A percentile compares a stretch with the other conserved stretches of the same genome.
These are phyloP conservation scores for Meliscaeva auricollis DNA, from an alignment of 2,888 invertebrate species.

Conservation along the genomic window DNA sequence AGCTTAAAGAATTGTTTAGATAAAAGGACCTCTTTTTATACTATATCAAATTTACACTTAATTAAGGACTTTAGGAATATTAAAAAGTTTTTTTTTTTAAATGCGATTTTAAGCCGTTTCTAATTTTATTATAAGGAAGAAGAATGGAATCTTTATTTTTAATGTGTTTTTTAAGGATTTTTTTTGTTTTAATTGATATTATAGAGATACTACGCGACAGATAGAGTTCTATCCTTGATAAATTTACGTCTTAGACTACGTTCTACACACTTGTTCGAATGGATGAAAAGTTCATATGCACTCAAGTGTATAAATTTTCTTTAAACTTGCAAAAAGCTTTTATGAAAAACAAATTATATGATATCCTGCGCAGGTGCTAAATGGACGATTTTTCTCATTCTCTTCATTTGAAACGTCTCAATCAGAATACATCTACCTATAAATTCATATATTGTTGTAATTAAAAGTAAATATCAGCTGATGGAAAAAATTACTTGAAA, in stretches of 20 bases:
- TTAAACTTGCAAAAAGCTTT: slow-evolving; percentile 48
- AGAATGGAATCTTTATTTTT: slow-evolving; percentile 21
- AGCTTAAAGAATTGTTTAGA: not conserved
- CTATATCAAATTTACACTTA: slow-evolving; percentile 2
- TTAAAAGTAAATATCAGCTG: slow-evolving; percentile 75
- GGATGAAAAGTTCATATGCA: slow-evolving; percentile 71
- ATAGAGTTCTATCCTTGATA: slow-evolving; percentile 57
- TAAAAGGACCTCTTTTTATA: slow-evolving; percentile 8
- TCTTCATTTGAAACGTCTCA: slow-evolving; percentile 34
- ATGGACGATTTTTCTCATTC: slow-evolving; percentile 37
- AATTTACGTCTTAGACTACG: slow-evolving; percentile 73
- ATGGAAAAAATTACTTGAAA: slow-evolving; percentile 58
- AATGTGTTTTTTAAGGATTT: slow-evolving; percentile 8
- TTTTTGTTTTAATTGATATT: slow-evolving; percentile 39
- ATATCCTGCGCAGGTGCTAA: slow-evolving; percentile 63
- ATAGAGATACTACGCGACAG: slow-evolving; percentile 64
- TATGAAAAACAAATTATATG: not conserved
- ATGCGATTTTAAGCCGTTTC: slow-evolving; percentile 34
- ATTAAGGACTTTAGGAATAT: slow-evolving; percentile 13
- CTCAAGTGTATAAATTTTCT: slow-evolving; percentile 34
- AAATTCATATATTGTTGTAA: slow-evolving; percentile 50
- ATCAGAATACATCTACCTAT: slow-evolving; percentile 5
- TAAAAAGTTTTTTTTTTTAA: not conserved
- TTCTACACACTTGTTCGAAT: slow-evolving; percentile 75
- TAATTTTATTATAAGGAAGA: slow-evolving; percentile 15